These are phyloP conservation scores for Camponotus pennsylvanicus DNA, from an alignment of 1,140 invertebrate species.

Conservation along the genomic window DNA sequence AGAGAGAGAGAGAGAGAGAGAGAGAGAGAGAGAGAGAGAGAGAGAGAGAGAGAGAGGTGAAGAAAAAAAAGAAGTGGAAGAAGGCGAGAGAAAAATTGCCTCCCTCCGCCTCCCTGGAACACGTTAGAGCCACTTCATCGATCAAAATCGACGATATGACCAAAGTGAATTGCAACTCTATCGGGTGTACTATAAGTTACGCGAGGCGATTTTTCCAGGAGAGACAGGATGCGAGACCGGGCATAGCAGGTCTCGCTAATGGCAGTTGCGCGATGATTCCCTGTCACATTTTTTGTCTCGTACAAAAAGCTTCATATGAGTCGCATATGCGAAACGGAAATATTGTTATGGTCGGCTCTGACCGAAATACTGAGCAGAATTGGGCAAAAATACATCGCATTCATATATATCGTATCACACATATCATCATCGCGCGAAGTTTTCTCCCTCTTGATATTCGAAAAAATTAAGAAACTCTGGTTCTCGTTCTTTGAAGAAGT, in stretches of 20 bases:
- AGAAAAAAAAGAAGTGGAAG: neutral
- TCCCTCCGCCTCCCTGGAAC: constrained; percentile 32
- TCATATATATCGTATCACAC: neutral
- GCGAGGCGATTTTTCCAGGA: constrained; percentile 66
- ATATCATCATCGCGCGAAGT: neutral
- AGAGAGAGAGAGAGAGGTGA: neutral
- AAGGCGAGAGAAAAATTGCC: constrained; percentile 54
- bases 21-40: neutral
- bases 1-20: constrained; percentile 1
- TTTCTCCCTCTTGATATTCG: neutral
- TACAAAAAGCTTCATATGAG: constrained; percentile 58
- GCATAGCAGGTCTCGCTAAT: constrained; percentile 35
- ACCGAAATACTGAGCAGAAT: constrained; percentile 22
- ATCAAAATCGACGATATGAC: constrained; percentile 51
- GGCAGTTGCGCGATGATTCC: constrained; percentile 62
- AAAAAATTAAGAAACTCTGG: neutral
- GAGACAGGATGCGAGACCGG: constrained; percentile 44
- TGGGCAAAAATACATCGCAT: neutral
- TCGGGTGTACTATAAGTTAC: constrained; percentile 57
- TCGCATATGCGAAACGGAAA: constrained; percentile 25
- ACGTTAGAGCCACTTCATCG: constrained; percentile 33
- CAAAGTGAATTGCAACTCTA: constrained; percentile 15
- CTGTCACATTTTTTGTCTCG: constrained; percentile 25
- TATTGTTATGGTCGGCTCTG: constrained; percentile 12
- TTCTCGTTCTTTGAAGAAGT: neutral